Base-by-base conservation (phyloP, 2,888 invertebrate species). In the Caenorhabditis sinica region DNA sequence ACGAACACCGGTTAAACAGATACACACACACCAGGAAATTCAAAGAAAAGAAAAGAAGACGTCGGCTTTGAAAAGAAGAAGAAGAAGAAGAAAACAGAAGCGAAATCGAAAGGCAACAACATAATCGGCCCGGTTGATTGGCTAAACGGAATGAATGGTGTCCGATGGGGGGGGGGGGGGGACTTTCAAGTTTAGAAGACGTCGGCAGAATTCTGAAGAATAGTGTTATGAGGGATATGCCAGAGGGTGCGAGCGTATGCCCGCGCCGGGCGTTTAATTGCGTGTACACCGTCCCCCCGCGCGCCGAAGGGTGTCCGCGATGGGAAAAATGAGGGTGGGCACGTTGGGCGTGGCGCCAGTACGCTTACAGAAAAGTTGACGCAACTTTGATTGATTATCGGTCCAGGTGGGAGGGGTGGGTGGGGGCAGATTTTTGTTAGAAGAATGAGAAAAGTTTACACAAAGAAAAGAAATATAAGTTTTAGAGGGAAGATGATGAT, bases 61-160 rank as follows among this genome's bases (percentile, higher is more conserved):
- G n/a, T 9, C 51, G 11, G 28, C 36, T 33, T 76, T 66, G 36
- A 63, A 69, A 56, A 71, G 28, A 5, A 36, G 36, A 51, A 28
- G n/a, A 56, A 58, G 45, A 56, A 43, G 28, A 49, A 60, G n/a
- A 63, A 20, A 51, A 40, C 13, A 45, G 33, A 53, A 49, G 76
- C n/a, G 60, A 73, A 36, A 53, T 74, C 40, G 74, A 56, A 69
- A 69, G 65, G 79, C 71, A 79, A 72, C 69, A 68, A 77, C 79
- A 72, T 77, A 77, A 77, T 77, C 76, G 76, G 68, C 63, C 60
- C 65, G 71, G 79, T 71, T 79, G 79, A 79, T 79, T 79, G 79
- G 79, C 79, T 79, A 79, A 79, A 79, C 79, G 79, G 71, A 77
- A 63, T 63, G 74, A 69, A 53, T 56, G 69, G 68, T 69, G 61